Evolutionary conservation across 2,797 vertebrate genomes (phyloP).

Genomic region (Borostomias antarcticus): DNA sequence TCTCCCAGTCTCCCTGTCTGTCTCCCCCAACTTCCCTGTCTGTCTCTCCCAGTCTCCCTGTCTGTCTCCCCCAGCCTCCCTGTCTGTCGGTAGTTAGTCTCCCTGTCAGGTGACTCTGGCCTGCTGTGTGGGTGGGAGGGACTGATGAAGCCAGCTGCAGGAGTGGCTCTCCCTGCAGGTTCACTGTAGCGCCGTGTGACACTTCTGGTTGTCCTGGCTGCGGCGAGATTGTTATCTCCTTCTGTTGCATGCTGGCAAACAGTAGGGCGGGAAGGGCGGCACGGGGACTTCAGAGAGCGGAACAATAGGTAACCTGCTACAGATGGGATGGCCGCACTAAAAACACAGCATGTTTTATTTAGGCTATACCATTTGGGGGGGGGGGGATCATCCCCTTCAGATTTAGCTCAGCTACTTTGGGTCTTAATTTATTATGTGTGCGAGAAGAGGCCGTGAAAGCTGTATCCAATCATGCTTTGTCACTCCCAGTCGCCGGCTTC

Average conservation of each 20-base stretch:
- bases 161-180: background rate
- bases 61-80: background rate
- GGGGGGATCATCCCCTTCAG: too few species aligned
- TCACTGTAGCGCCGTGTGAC: too few species aligned
- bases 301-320: background rate
- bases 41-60: background rate
- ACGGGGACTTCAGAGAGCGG: background rate
- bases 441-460: background rate
- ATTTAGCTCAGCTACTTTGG: background rate
- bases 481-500: background rate
- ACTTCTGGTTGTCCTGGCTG: background rate
- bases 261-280: too few species aligned
- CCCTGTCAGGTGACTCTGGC: too few species aligned
- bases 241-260: background rate
- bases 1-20: background rate
- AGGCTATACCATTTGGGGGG: too few species aligned
- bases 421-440: background rate
- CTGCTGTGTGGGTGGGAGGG: background rate
- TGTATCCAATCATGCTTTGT: slow-evolving; percentile 6
- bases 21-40: background rate
- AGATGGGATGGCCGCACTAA: background rate
- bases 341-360: too few species aligned
- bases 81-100: too few species aligned
- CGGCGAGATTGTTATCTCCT: background rate
- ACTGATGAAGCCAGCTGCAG: background rate